Evolutionary conservation across 1,140 invertebrate genomes (phyloP), one percentile per base, ranked within the genome.

Genomic region (Drosophila ohnishii): DNA sequence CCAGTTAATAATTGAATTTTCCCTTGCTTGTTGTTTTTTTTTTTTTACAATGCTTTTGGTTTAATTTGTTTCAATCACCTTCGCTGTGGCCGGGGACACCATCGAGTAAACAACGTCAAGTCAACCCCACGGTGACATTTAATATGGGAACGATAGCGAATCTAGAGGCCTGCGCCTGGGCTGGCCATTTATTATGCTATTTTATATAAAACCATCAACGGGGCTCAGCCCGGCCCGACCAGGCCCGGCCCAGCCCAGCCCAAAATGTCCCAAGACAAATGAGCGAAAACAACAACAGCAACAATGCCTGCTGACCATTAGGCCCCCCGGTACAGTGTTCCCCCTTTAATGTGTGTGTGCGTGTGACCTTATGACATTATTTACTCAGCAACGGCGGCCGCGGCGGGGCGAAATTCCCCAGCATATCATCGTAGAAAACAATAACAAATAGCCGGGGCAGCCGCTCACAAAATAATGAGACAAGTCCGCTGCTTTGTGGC

Each of bases 351-450:
- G 48, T 40, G 50, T 45, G 39, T 45, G 74, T 67, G 45, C 70
- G 83, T 70, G 72, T 80, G 83, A 79, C 83, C 83, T 86, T 86
- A 86, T 79, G 82, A 86, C 82, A 87, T 86, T 87, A 87, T 87
- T 84, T 72, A 71, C 69, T 59, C 42, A 13, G 22, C 42, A 61
- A 34, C 28, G 64, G 45, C 53, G 47, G 56, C 55, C 45, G 40
- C 16, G 51, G 25, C 8, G 13, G 48, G 13, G 32, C 32, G 25
- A 71, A 70, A 71, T 70, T 71, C 66, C 67, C 64, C 50, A 48
- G 65, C 67, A 71, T 48, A 71, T 70, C 69, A 59, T 71, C 44
- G 53, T 19, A 10, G 37, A 59, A 71, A 72, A 75, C 62, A 75
- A 75, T 75, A 71, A 71, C 66, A 72, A 71, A 75, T 75, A 57